These are phyloP conservation scores for Chrysaora quinquecirrha DNA, from an alignment of 30 jellyfish, hydroid and myxozoan genomes.

Conservation along the genomic window DNA sequence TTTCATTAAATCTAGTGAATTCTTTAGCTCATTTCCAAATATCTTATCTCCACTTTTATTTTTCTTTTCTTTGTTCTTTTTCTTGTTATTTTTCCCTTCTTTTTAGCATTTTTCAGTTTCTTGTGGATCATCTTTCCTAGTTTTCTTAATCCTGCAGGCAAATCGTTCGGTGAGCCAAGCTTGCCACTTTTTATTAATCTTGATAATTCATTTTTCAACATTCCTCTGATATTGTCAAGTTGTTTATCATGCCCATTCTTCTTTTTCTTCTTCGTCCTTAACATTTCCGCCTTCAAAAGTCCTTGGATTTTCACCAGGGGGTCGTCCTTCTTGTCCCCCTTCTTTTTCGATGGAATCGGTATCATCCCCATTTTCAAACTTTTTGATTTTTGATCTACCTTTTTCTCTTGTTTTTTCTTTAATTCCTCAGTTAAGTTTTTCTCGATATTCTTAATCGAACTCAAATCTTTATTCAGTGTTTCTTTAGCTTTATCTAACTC, in stretches of 20 bases:
- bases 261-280: slow-evolving; percentile 54
- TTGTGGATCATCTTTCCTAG: slow-evolving; percentile 57
- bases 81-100: slow-evolving; percentile 22
- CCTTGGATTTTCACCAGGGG: slow-evolving; percentile 87
- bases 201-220: slow-evolving; percentile 60
- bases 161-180: slow-evolving; percentile 36
- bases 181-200: slow-evolving; percentile 48
- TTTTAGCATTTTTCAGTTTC: slow-evolving; percentile 53
- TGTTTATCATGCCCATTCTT: slow-evolving; percentile 58
- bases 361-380: background rate
- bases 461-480: slow-evolving; percentile 79
- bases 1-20: slow-evolving; percentile 43
- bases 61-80: slow-evolving; percentile 3
- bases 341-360: slow-evolving; percentile 48
- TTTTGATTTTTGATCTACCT: background rate
- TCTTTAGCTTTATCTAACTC: slow-evolving; percentile 83
- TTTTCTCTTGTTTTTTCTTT: slow-evolving; percentile 12
- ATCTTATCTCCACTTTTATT: background rate
- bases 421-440: slow-evolving; percentile 40
- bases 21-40: slow-evolving; percentile 42
- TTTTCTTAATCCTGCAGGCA: slow-evolving; percentile 55
- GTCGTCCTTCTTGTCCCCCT: slow-evolving; percentile 49
- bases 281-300: slow-evolving; percentile 87
- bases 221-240: slow-evolving; percentile 62
- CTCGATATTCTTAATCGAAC: slow-evolving; percentile 84